Base-by-base conservation (phyloP, 2,797 vertebrate species). In the Zenarchopterus dispar region DNA sequence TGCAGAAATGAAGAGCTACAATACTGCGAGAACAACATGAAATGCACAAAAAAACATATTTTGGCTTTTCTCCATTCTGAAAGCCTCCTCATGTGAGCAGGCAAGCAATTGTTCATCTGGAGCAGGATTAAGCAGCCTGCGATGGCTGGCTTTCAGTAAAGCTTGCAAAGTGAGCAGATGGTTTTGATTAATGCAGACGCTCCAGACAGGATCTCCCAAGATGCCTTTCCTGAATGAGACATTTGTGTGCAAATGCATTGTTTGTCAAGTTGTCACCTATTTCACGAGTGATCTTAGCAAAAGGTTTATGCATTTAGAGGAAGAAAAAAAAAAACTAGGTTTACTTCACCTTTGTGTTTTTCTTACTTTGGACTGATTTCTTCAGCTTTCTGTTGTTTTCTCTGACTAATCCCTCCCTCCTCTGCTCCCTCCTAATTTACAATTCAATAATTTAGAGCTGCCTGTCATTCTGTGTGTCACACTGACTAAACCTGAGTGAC, bases 141-240 rank as follows among this genome's bases (percentile, higher is more conserved):
- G 46, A 81, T 91, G 87, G 86, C 88, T 68, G 73, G 48, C 45
- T 82, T 89, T 90, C 88, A 90, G 73, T 83, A 84, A 89, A 89
- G 77, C 87, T 84, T 76, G 73, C 85, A 82, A 82, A 77, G 73
- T 82, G 88, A 92, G 75, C 91, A 92, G 91, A 92, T 91, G 91
- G 91, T 82, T 86, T 85, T 77, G 86, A 91, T 88, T 87, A 87
- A 89, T 84, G 82, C 33, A 8, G 70, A 74, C 59, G 72, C 84
- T 84, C 72, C 67, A 82, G 82, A 85, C 80, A 86, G 76, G 70
- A 77, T 73, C 79, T 87, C 88, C 83, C 77, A 70, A 56, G 79
- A 84, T 81, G 73, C 72, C 55, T 85, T 85, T 85, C 74, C 80
- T 87, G 85, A 90, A 84, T 88, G 84, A 89, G 85, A 89, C 84